Conservation (phyloP, 64 coral and sea anemone species). For the Catalaphyllia jardinei region DNA sequence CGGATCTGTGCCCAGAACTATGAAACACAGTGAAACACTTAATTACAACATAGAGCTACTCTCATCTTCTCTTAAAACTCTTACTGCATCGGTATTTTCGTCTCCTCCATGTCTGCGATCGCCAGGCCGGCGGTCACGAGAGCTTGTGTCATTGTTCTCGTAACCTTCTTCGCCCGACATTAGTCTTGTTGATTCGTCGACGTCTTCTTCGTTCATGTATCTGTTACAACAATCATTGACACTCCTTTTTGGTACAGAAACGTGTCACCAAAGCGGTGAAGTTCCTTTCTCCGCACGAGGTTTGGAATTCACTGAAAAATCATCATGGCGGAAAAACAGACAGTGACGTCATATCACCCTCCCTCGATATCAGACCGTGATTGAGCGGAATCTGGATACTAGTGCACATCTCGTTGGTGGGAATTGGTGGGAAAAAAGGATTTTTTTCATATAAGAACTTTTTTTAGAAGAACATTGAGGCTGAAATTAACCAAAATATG, state of each 20-base stretch:
- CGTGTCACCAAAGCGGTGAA: not conserved
- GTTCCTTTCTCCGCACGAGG: not conserved
- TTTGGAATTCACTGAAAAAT: not conserved
- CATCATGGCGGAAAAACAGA: slow-evolving; percentile 73
- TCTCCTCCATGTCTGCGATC: not conserved
- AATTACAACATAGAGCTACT: not conserved
- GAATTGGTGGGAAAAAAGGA: no score
- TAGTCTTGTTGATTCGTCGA: slow-evolving; percentile 84
- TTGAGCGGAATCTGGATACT: not conserved
- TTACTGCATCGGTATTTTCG: slow-evolving; percentile 48
- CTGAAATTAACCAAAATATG: no score
- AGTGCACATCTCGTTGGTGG: not conserved
- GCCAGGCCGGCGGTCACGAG: slow-evolving; percentile 6
- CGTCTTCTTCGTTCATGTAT: slow-evolving; percentile 81
- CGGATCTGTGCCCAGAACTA: no score
- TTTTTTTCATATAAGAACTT: no score
- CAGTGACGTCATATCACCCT: slow-evolving; percentile 69
- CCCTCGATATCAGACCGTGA: not conserved
- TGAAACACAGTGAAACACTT: no score
- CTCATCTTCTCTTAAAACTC: not conserved
- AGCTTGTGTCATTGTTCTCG: not conserved
- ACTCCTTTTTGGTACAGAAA: not conserved
- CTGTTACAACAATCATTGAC: not conserved
- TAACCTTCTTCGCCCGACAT: slow-evolving; percentile 72
- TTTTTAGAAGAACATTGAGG: no score